Evolutionary conservation across 2,888 invertebrate species (phyloP), one percentile per base, ranked within the genome.

Genomic region (Philonicus albiceps): DNA sequence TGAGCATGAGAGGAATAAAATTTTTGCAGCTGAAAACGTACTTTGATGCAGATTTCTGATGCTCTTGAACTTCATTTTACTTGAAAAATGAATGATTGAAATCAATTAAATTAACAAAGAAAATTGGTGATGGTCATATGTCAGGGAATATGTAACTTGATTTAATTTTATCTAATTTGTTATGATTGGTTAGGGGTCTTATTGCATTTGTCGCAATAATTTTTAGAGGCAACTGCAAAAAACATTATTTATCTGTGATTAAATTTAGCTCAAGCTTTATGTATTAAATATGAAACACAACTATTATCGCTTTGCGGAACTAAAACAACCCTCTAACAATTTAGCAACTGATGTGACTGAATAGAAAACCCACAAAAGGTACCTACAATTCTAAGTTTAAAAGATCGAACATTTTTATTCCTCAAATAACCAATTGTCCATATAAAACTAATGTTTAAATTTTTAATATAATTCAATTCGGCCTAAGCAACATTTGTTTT

Each of bases 11-110:
- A 72, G n/a, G n/a, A 84, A 73, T 84, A 73, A 84, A 73, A 73
- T 73, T 84, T 84, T 40, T 84, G 84, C 84, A 84, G 84, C 84
- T 84, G 73, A 84, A 84, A 84, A 81, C 37, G 31, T 55, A 37
- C 49, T 27, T 64, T 64, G 64, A 64, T 64, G 49, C 49, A 49
- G 19, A 64, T 64, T 64, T 64, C 64, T 64, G 27, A 27, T 64
- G 27, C 19, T 64, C n/a, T 55, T 81, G 31, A 81, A 81, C 80
- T 80, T 80, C 43, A 80, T 80, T 31, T 53, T 53, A 34, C 27
- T n/a, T 80, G 49, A 11, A 76, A n/a, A 76, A 1, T 40, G 22
- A n/a, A 74, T 19, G n/a, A n/a, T 37, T 75, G 13, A 49, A n/a
- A 43, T 13, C 40, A 13, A 43, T 16, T 43, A 13, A n/a, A 13